A percentile compares a stretch with the other conserved stretches of the same genome.
Conservation (phyloP, 2,888 invertebrate species). For the Zonitis immaculata region DNA sequence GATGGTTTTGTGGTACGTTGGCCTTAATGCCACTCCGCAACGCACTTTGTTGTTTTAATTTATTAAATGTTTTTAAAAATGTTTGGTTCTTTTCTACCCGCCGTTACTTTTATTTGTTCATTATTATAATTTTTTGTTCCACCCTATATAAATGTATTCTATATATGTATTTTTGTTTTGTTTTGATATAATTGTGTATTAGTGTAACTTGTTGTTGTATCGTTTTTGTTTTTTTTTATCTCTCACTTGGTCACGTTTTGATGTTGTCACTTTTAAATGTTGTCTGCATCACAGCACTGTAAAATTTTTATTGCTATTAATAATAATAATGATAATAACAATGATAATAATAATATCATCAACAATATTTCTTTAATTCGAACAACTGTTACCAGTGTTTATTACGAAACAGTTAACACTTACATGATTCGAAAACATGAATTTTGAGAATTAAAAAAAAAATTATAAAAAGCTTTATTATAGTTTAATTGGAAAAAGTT, state of each 20-base stretch:
- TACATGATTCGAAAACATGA: no score
- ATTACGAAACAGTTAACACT: constrained; percentile 14
- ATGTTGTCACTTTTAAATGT: constrained; percentile 43
- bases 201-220: constrained; percentile 31
- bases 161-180: not conserved
- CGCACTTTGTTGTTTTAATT: constrained; percentile 31
- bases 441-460: no score
- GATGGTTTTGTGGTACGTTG: constrained; percentile 51
- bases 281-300: constrained; percentile 43
- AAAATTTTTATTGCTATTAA: constrained; percentile 17
- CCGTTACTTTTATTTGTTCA: constrained; percentile 4
- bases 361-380: not conserved
- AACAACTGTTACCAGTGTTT: constrained; percentile 12
- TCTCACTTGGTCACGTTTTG: constrained; percentile 40
- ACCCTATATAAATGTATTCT: constrained; percentile 9
- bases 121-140: constrained; percentile 20
- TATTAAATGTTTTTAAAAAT: constrained; percentile 15
- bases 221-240: constrained; percentile 12
- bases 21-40: constrained; percentile 38
- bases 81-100: not conserved
- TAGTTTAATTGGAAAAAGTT: no score
- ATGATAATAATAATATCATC: no score
- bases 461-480: no score
- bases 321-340: not conserved
- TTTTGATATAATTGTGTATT: constrained; percentile 21